phyloP scores from a whole-genome alignment of 53 echinoderm and acorn worm genomes.

The Stichopus horrens region DNA sequence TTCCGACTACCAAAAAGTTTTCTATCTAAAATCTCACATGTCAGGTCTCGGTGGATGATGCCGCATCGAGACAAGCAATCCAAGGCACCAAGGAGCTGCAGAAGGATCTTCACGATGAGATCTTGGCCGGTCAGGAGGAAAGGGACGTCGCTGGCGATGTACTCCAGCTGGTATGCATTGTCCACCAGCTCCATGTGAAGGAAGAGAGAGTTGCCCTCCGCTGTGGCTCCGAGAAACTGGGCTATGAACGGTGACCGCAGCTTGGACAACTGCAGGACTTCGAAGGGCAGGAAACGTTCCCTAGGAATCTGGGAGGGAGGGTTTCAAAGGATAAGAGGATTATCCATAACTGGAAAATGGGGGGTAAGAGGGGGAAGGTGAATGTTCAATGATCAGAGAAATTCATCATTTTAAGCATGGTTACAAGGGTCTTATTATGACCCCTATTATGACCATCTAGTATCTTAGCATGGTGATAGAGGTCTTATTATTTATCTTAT shows the following conservation, averaged over 20 bases:
- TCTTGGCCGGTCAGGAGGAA: neutral
- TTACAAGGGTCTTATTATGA: no score
- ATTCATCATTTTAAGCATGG: no score
- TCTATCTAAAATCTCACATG: conserved; percentile 2
- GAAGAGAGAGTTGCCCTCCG: conserved; percentile 31
- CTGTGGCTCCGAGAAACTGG: conserved; percentile 32
- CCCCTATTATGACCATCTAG: no score
- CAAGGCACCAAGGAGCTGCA: conserved; percentile 23
- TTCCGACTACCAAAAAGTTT: neutral
- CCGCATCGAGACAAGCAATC: neutral
- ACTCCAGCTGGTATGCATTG: conserved; percentile 18
- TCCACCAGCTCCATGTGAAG: conserved; percentile 37
- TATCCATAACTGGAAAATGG: no score
- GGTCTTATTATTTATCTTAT: no score
- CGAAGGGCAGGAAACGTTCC: conserved; percentile 32
- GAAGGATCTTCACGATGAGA: neutral
- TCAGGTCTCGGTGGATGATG: conserved; percentile 26
- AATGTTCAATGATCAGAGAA: no score
- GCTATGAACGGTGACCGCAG: conserved; percentile 28
- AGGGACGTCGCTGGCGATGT: neutral
- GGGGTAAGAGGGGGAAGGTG: no score
- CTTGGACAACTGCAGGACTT: conserved; percentile 28
- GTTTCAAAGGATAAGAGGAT: no score
- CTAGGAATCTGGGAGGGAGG: conserved; percentile 1
- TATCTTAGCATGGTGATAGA: no score